Conservation (phyloP, 53 echinoderm and acorn worm species). For the Luidia sarsii region DNA sequence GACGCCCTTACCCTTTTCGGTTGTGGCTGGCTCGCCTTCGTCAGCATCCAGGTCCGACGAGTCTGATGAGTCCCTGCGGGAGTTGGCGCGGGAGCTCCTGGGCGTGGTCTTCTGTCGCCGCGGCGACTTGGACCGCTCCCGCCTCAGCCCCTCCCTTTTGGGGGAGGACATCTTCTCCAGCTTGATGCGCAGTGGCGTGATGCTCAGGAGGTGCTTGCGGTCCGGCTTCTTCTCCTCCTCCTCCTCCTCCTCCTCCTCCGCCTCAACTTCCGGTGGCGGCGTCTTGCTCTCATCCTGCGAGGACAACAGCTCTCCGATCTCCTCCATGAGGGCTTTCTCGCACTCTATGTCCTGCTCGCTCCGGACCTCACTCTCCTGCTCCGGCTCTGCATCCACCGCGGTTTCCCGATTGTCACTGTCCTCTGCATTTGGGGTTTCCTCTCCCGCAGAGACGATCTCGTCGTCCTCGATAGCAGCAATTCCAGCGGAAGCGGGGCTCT, state of each 20-base stretch:
- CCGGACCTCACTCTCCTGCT: background rate
- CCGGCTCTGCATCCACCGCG: background rate
- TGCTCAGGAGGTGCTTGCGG: background rate
- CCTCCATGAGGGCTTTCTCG: conserved; percentile 48
- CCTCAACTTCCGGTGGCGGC: too few relatives aligned
- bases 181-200: conserved; percentile 43
- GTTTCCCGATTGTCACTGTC: background rate
- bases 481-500: background rate
- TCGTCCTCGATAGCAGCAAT: background rate
- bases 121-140: background rate
- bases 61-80: conserved; percentile 6
- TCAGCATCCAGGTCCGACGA: background rate
- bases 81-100: conserved; percentile 10
- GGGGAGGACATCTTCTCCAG: conserved; percentile 16
- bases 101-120: conserved; percentile 46
- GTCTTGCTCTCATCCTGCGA: too few relatives aligned
- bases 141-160: background rate
- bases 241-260: background rate
- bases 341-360: conserved; percentile 43
- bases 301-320: conserved; percentile 22
- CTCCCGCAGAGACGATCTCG: background rate
- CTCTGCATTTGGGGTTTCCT: background rate
- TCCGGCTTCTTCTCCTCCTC: conserved; percentile 4
- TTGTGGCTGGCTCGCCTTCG: background rate
- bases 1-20: background rate